phyloP scores from a whole-genome alignment of 2,797 vertebrate genomes.

The Mormyrus proboscirostris region DNA sequence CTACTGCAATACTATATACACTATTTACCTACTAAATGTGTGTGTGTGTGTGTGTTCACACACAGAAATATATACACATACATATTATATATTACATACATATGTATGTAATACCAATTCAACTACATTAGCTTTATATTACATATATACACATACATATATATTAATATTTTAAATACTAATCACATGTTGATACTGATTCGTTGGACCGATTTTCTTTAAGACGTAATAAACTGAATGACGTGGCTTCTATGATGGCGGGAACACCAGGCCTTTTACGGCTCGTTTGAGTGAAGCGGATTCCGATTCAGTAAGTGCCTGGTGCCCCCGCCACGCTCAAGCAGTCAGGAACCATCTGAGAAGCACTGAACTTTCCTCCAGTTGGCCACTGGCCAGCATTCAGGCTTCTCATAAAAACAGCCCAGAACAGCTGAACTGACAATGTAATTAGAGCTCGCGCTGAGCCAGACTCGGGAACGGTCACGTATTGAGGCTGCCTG shows the following conservation, averaged over 20 bases:
- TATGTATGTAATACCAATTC: background rate
- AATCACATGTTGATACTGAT: background rate
- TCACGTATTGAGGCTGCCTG: background rate
- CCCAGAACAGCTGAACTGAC: slow-evolving; percentile 3
- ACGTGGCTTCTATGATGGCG: background rate
- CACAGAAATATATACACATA: background rate
- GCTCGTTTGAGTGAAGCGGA: background rate
- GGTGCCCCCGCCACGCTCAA: background rate
- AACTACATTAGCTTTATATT: background rate
- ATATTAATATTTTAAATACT: background rate
- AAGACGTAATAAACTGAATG: background rate
- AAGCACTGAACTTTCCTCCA: slow-evolving; percentile 59
- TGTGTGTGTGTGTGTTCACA: background rate
- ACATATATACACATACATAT: background rate
- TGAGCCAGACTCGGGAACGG: background rate
- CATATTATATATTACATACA: background rate
- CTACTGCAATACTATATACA: background rate
- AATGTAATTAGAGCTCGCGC: background rate
- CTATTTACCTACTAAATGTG: background rate
- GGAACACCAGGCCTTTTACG: background rate
- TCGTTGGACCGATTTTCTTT: background rate
- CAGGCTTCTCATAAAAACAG: background rate
- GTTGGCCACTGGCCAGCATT: slow-evolving; percentile 56
- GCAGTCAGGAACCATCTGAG: background rate
- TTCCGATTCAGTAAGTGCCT: background rate